Percentiles rank a stretch among this genome's conserved stretches.
Conservation (phyloP, 2,888 invertebrate species). For the Piscicola geometra region DNA sequence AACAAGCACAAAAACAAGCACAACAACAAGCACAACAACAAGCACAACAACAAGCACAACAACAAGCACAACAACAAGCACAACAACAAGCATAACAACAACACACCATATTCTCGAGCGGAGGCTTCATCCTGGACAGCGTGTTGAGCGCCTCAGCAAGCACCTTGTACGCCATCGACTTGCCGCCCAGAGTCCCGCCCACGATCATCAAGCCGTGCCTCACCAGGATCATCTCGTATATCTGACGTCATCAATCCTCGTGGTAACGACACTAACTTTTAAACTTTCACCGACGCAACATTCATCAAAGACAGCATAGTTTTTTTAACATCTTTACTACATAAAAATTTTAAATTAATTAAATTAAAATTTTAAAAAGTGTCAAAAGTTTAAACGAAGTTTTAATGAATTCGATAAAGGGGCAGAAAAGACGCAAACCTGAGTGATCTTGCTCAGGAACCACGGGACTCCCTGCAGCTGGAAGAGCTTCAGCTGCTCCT, state of each 20-base stretch:
- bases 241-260: conserved; percentile 44
- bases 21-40: neutral
- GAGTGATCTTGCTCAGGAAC: conserved; percentile 62
- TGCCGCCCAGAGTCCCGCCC: conserved; percentile 57
- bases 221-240: conserved; percentile 58
- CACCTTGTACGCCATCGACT: conserved; percentile 55
- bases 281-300: neutral
- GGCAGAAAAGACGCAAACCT: no score
- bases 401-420: no score
- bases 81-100: no score
- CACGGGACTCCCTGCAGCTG: conserved; percentile 55
- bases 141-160: conserved; percentile 55
- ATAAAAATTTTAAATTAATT: conserved; percentile 18
- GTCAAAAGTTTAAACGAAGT: no score
- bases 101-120: conserved; percentile 22
- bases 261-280: neutral
- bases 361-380: neutral
- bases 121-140: conserved; percentile 42
- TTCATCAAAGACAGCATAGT: neutral
- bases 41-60: no score
- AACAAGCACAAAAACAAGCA: no score
- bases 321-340: neutral
- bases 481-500: conserved; percentile 52
- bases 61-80: no score
- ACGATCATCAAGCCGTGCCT: conserved; percentile 58